Percentiles rank a stretch among this genome's conserved stretches.
Evolutionary conservation across 2,797 vertebrate species (phyloP).

Genomic region (Clarias pachynema): DNA sequence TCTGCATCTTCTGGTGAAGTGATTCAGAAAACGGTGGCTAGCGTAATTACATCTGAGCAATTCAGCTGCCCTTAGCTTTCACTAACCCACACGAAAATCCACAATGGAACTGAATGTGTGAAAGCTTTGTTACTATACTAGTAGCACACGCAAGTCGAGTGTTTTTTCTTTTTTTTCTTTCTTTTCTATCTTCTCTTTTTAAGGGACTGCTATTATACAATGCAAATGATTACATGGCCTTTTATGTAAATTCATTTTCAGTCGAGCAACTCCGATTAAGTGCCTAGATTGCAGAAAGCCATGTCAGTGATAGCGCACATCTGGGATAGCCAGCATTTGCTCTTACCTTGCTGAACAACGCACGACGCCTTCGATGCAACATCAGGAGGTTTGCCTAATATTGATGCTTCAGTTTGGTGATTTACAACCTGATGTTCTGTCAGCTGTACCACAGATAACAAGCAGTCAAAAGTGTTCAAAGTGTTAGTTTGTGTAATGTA

Average conservation of each 20-base stretch:
- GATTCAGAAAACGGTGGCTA: constrained; percentile 36
- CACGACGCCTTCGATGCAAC: constrained; percentile 6
- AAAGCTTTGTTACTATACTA: constrained; percentile 47
- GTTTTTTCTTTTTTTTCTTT: constrained; percentile 21
- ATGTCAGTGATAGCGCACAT: constrained; percentile 51
- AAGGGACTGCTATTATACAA: constrained; percentile 50
- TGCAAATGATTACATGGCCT: constrained; percentile 55
- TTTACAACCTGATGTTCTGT: not conserved
- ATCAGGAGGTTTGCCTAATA: constrained; percentile 14
- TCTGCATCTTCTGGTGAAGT: constrained; percentile 32
- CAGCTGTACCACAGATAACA: not conserved
- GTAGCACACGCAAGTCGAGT: constrained; percentile 12
- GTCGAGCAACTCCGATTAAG: constrained; percentile 56
- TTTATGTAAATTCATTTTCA: constrained; percentile 60
- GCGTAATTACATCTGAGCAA: constrained; percentile 45
- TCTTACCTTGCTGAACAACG: constrained; percentile 18
- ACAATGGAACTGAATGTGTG: constrained; percentile 34
- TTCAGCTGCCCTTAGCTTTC: constrained; percentile 37
- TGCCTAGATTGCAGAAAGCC: constrained; percentile 45
- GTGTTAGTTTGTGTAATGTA: not conserved
- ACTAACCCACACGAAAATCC: constrained; percentile 25
- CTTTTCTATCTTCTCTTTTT: constrained; percentile 20
- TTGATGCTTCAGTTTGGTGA: constrained; percentile 12
- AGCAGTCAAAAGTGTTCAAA: not conserved
- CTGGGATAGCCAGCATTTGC: constrained; percentile 40